A percentile compares a stretch with the other conserved stretches of the same genome.
These are phyloP conservation scores for Andrena minutula DNA, from an alignment of 2,888 invertebrate species.

Conservation along the genomic window DNA sequence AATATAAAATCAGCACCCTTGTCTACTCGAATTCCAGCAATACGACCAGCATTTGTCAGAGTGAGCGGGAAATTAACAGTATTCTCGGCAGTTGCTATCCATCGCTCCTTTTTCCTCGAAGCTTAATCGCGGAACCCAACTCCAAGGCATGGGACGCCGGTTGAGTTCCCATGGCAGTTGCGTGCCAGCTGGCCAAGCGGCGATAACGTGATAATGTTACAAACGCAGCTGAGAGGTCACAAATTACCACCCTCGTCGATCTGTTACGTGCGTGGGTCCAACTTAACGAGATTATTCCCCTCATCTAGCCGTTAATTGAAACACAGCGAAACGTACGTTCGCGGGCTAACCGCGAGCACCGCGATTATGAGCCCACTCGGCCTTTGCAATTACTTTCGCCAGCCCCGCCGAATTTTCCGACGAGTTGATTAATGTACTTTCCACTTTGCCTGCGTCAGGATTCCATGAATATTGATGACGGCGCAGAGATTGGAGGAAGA, in stretches of 20 bases:
- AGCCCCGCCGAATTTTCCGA: not conserved
- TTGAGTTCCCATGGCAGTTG: not conserved
- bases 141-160: not conserved
- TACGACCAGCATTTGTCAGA: too few species aligned
- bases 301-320: conserved; percentile 3
- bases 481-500: not conserved
- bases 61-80: too few species aligned
- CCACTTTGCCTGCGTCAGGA: not conserved
- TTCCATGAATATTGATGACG: conserved; percentile 11
- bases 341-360: not conserved
- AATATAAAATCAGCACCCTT: not conserved
- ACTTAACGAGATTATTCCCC: conserved; percentile 7
- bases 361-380: not conserved
- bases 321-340: not conserved
- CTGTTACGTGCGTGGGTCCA: conserved; percentile 6
- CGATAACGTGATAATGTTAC: conserved; percentile 11
- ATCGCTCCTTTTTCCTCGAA: not conserved
- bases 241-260: not conserved
- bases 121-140: not conserved
- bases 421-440: conserved; percentile 7
- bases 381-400: not conserved
- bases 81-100: not conserved
- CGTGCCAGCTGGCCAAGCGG: not conserved
- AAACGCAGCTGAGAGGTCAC: conserved; percentile 6
- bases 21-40: not conserved